These are phyloP conservation scores for Penaeus indicus DNA, from an alignment of 1,140 invertebrate species.

Conservation along the genomic window DNA sequence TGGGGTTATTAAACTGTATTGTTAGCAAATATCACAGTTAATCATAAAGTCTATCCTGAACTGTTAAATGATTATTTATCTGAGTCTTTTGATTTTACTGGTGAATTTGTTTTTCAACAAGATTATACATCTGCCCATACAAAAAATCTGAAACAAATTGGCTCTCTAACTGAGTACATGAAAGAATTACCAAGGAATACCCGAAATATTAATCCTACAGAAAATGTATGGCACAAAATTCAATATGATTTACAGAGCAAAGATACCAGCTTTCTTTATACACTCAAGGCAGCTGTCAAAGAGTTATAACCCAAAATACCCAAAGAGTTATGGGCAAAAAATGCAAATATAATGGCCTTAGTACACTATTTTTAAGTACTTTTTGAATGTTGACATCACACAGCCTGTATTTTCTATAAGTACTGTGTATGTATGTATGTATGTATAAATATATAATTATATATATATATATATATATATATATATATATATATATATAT, in stretches of 20 bases:
- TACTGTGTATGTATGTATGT: too few species aligned
- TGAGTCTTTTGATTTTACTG: neutral
- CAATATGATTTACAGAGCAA: conserved; percentile 15
- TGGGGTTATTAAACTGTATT: conserved; percentile 26
- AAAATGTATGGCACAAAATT: conserved; percentile 44
- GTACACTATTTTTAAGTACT: conserved; percentile 13
- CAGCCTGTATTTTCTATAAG: too few species aligned
- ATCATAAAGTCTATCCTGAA: conserved; percentile 25
- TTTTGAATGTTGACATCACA: neutral
- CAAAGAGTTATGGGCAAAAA: neutral
- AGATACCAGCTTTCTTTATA: conserved; percentile 9
- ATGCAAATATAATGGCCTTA: neutral
- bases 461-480: neutral
- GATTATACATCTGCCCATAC: conserved; percentile 34
- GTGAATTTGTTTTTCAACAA: conserved; percentile 20
- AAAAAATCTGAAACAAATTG: conserved; percentile 6
- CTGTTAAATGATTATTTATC: conserved; percentile 38
- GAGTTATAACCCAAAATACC: conserved; percentile 12
- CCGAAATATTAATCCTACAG: conserved; percentile 29
- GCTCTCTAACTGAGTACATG: conserved; percentile 30
- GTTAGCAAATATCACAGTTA: conserved; percentile 35
- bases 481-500: conserved; percentile 20
- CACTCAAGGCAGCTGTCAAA: conserved; percentile 23
- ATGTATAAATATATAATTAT: neutral
- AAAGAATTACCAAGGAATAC: conserved; percentile 40